A percentile compares a stretch with the other conserved stretches of the same genome.
These are phyloP conservation scores for Resseliella maxima DNA, from an alignment of 2,888 invertebrate species.

Conservation along the genomic window DNA sequence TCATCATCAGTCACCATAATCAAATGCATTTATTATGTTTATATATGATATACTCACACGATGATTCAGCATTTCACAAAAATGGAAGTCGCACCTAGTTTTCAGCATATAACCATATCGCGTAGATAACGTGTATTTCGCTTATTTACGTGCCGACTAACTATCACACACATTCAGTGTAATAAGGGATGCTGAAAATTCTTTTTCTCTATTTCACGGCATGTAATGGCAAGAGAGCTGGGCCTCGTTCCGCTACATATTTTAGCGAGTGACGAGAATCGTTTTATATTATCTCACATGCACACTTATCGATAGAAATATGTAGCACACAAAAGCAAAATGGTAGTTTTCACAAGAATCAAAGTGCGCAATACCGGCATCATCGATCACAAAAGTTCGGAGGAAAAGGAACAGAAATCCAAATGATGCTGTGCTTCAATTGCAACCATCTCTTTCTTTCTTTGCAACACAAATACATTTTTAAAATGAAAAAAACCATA, in stretches of 20 bases:
- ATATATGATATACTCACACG: not conserved
- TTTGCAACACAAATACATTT: not conserved
- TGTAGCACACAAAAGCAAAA: conserved; percentile 12
- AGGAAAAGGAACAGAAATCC: conserved; percentile 13
- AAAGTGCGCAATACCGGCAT: conserved; percentile 38
- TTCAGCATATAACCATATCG: conserved; percentile 35
- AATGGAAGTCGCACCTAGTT: conserved; percentile 50
- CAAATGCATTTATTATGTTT: conserved; percentile 51
- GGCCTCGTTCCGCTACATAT: conserved; percentile 28
- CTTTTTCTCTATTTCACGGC: not conserved
- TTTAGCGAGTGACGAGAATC: not conserved
- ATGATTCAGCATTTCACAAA: conserved; percentile 47
- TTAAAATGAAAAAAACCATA: not conserved
- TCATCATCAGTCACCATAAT: conserved; percentile 46
- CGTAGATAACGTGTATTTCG: conserved; percentile 40
- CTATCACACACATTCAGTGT: not conserved
- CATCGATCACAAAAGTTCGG: conserved; percentile 22
- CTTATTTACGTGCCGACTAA: conserved; percentile 25
- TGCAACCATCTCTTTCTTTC: conserved; percentile 8
- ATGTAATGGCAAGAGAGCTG: not conserved
- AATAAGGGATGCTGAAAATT: conserved; percentile 9
- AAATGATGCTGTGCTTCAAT: conserved; percentile 6
- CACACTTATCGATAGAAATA: not conserved
- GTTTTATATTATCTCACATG: conserved; percentile 12
- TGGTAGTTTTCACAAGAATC: conserved; percentile 15